Evolutionary conservation across 2,113 vertebrate species (phyloP).

Genomic region (Takifugu flavidus): DNA sequence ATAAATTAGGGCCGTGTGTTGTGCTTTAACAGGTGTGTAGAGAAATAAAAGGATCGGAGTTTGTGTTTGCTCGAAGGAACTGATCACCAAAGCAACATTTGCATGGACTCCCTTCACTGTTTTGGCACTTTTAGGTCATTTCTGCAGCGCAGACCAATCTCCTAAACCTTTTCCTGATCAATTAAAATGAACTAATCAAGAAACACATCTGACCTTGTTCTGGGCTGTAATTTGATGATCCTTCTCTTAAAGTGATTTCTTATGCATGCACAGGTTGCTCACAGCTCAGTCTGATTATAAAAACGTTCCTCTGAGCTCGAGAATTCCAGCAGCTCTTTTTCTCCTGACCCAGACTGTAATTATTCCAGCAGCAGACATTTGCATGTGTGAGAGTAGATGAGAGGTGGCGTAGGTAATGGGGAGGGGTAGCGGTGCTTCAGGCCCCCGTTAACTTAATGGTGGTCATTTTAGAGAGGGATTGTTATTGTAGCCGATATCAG

Average conservation of each 20-base stretch:
- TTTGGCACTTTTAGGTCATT: too few relatives aligned
- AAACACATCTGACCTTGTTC: too few relatives aligned
- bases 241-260: constrained; percentile 23
- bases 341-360: constrained; percentile 65
- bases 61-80: neutral
- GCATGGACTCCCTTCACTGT: too few relatives aligned
- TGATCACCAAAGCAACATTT: neutral
- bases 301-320: constrained; percentile 26
- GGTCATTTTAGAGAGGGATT: constrained; percentile 38
- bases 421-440: constrained; percentile 50
- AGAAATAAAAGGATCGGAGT: constrained; percentile 22
- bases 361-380: constrained; percentile 72
- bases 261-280: constrained; percentile 16
- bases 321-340: constrained; percentile 36
- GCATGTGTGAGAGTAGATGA: constrained; percentile 56
- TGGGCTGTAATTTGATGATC: neutral
- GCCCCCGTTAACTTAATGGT: constrained; percentile 52
- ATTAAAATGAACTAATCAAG: too few relatives aligned
- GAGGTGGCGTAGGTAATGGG: constrained; percentile 34
- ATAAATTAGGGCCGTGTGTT: constrained; percentile 15
- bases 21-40: constrained; percentile 12
- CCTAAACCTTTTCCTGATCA: too few relatives aligned
- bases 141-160: too few relatives aligned
- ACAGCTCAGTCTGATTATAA: constrained; percentile 30
- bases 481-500: constrained; percentile 36